phyloP scores from a whole-genome alignment of 2,888 invertebrate genomes.

The Drosophila gaucha region DNA sequence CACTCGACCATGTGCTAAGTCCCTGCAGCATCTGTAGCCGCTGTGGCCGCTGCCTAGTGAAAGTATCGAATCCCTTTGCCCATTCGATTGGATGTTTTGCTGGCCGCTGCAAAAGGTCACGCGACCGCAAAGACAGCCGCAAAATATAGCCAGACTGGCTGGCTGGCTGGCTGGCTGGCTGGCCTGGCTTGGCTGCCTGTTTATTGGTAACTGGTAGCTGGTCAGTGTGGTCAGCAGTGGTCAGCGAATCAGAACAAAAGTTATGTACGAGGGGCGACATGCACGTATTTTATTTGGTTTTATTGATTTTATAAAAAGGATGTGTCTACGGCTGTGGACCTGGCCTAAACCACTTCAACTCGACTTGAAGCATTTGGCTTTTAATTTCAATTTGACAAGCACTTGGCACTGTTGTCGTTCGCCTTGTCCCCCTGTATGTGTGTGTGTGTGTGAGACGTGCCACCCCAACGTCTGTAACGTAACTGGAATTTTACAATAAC shows the following conservation, averaged over 20 bases:
- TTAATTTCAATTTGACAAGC: constrained; percentile 80
- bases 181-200: constrained; percentile 4
- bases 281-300: constrained; percentile 67
- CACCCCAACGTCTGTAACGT: constrained; percentile 28
- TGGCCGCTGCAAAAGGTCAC: constrained; percentile 54
- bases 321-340: constrained; percentile 39
- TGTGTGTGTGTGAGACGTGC: constrained; percentile 22
- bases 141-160: constrained; percentile 48
- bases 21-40: no score
- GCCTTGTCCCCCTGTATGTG: not conserved
- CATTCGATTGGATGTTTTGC: constrained; percentile 27
- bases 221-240: constrained; percentile 14
- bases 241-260: constrained; percentile 48
- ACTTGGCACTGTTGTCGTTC: constrained; percentile 61
- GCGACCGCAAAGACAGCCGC: constrained; percentile 60
- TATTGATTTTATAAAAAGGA: constrained; percentile 69
- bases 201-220: constrained; percentile 25
- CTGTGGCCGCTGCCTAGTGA: constrained; percentile 34
- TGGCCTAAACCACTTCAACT: constrained; percentile 43
- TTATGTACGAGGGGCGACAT: constrained; percentile 37
- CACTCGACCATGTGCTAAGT: constrained; percentile 18
- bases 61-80: constrained; percentile 40
- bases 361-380: constrained; percentile 65
- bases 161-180: not conserved
- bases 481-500: constrained; percentile 73